Base-by-base conservation (phyloP, 1,140 invertebrate genomes). In the Limonius californicus region DNA sequence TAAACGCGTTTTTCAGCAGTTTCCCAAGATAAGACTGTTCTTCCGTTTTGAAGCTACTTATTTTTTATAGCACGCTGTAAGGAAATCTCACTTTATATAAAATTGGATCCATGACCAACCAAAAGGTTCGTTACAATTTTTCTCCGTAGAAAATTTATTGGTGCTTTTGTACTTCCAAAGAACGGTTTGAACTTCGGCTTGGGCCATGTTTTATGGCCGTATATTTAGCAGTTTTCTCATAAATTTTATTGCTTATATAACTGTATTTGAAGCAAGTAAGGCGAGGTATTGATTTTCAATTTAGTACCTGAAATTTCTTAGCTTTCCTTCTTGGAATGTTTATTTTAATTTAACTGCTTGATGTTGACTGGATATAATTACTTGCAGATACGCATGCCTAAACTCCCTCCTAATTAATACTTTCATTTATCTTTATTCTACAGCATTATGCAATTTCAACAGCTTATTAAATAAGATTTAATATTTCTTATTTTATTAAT, bases 121-220 rank as follows among this genome's bases (percentile, higher is more conserved):
- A n/a, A 39, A 39, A 39, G 35, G 35, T 39, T 39, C 35, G 35
- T 39, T 39, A 39, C 35, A 39, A 39, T 39, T 39, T 39, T 39
- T 39, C 35, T 39, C n/a, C 7, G 35, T 39, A 39, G 35, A 39
- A 14, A 39, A 39, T 39, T 39, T 39, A 39, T 39, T 39, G 35
- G 8, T 12, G 7, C 35, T 14, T 39, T 39, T 39, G 35, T 39
- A 39, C n/a, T 39, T 39, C 35, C 8, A 39, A 14, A 12, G 35
- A 39, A 27, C 23, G 3, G 23, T 9, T 27, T 27, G 23, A 27
- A 39, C n/a, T 39, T 39, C 11, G n/a, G 35, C 35, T 14, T 39
- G n/a, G 35, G 2, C 35, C n/a, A 39, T 39, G 35, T 39, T 39
- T 39, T 39, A 39, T 39, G 8, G 35, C 8, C 35, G 35, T 39